Conservation (phyloP, 2,888 invertebrate species). For the Philopedon plagiatum region DNA sequence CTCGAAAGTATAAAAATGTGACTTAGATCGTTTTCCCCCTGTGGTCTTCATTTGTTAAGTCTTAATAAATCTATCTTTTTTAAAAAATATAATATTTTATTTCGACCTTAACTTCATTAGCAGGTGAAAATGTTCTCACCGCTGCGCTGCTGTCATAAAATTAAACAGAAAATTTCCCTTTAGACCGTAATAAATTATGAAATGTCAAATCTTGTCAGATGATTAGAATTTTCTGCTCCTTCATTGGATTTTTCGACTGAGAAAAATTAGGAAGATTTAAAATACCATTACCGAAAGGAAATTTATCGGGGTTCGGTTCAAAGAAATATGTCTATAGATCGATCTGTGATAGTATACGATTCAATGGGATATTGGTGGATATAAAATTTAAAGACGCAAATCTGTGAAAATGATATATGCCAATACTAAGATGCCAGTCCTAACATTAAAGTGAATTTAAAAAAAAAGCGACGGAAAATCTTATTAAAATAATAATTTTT, state of each 20-base stretch:
- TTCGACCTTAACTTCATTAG: background rate
- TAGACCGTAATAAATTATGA: background rate
- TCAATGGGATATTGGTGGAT: background rate
- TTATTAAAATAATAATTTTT: too few species aligned
- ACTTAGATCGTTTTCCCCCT: too few species aligned
- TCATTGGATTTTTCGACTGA: background rate
- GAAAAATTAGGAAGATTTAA: slow-evolving; percentile 15
- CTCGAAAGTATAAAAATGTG: too few species aligned
- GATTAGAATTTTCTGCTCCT: background rate
- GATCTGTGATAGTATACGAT: background rate
- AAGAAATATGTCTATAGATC: background rate
- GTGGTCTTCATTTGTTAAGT: too few species aligned
- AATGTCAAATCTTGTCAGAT: background rate
- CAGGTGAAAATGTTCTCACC: background rate
- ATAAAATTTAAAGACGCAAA: background rate
- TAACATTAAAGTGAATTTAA: too few species aligned
- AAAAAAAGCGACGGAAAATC: too few species aligned
- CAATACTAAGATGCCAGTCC: too few species aligned
- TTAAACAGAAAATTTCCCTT: background rate
- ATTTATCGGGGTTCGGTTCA: background rate
- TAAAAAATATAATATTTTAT: too few species aligned
- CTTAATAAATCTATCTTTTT: too few species aligned
- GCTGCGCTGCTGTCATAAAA: background rate
- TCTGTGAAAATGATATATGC: background rate
- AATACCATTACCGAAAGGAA: background rate